Evolutionary conservation across 1,140 invertebrate genomes (phyloP).

Genomic region (Aleiodes sp.): DNA sequence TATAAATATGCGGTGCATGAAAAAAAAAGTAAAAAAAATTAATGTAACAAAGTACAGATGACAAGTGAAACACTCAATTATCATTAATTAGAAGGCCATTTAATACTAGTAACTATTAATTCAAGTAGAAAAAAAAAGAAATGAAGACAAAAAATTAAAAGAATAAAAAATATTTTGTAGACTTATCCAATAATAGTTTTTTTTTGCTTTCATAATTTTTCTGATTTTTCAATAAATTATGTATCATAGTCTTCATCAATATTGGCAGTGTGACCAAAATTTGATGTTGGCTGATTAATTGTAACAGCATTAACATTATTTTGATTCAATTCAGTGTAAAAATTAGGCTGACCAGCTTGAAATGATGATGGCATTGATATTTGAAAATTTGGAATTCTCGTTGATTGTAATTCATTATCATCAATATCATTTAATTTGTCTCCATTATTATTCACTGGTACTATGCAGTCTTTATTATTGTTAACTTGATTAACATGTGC

Average conservation of each 20-base stretch:
- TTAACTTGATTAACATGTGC: conserved; percentile 33
- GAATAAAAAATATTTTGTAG: no score
- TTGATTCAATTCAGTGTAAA: conserved; percentile 63
- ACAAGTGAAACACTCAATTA: conserved; percentile 1
- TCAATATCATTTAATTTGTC: conserved; percentile 27
- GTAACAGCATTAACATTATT: conserved; percentile 43
- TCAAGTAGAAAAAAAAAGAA: conserved; percentile 4
- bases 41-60: no score
- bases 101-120: conserved; percentile 3
- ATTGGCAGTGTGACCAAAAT: conserved; percentile 55
- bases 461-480: conserved; percentile 37
- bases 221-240: conserved; percentile 42
- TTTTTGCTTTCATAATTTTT: not conserved
- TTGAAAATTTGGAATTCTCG: conserved; percentile 55
- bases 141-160: conserved; percentile 25
- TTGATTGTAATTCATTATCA: conserved; percentile 31
- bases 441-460: conserved; percentile 14
- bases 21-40: no score
- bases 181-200: no score
- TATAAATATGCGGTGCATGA: no score
- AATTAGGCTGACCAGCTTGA: conserved; percentile 60
- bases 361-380: conserved; percentile 57
- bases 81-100: conserved; percentile 21
- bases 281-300: conserved; percentile 51
- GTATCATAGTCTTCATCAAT: conserved; percentile 65